Conservation (phyloP, 1,140 invertebrate species). For the Zaprionus tsacasi region DNA sequence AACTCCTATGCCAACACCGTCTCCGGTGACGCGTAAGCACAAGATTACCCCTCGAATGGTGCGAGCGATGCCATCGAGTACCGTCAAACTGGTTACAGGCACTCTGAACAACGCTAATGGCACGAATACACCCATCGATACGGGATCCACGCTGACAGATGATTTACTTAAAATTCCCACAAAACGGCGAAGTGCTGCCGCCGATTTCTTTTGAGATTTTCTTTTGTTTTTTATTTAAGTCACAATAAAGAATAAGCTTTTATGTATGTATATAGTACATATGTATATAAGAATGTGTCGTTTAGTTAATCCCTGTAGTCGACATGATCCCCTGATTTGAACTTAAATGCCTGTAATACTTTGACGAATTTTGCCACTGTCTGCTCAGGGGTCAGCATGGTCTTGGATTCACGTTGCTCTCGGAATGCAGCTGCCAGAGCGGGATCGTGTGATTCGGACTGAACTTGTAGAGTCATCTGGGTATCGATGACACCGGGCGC, state of each 20-base stretch:
- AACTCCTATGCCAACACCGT: conserved; percentile 80
- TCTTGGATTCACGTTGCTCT: conserved; percentile 86
- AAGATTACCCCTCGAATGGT: conserved; percentile 51
- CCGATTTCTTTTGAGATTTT: conserved; percentile 84
- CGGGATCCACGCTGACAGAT: conserved; percentile 87
- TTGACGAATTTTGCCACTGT: conserved; percentile 91
- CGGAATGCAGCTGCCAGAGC: conserved; percentile 87
- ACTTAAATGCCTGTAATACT: conserved; percentile 90
- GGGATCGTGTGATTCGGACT: conserved; percentile 86
- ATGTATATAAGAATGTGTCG: not conserved
- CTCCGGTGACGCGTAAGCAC: conserved; percentile 80
- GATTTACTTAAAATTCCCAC: conserved; percentile 91
- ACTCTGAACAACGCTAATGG: conserved; percentile 68
- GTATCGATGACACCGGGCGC: conserved; percentile 97
- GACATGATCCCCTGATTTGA: conserved; percentile 92
- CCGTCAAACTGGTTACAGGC: conserved; percentile 27
- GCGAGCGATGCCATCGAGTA: conserved; percentile 7
- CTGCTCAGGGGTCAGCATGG: conserved; percentile 89
- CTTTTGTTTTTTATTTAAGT: not conserved
- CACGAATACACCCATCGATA: conserved; percentile 65
- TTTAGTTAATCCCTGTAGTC: conserved; percentile 91
- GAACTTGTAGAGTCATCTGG: conserved; percentile 92
- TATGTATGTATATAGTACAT: no score
- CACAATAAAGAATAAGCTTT: not conserved
- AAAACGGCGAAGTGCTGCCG: conserved; percentile 86